Evolutionary conservation across 1,140 invertebrate genomes (phyloP), one percentile per base, ranked within the genome.

Genomic region (Papilio aristodemus): DNA sequence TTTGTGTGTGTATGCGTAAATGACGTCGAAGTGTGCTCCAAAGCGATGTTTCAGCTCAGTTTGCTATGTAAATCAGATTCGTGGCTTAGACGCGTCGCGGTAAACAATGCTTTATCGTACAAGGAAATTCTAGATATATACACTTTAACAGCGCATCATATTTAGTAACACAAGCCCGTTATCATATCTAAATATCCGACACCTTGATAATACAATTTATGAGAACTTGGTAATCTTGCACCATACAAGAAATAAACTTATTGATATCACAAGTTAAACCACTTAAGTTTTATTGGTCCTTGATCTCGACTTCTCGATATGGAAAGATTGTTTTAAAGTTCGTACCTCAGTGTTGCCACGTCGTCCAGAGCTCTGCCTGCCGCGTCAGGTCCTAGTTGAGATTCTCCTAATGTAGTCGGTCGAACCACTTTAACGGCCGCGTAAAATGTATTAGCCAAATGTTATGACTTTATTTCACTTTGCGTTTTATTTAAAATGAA

Each of bases 61-160:
- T 75, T 72, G 67, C 22, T 72, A 75, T 75, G 74, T 75, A 73
- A 75, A 75, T 73, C 69, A 63, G 69, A 73, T 71, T 70, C 71
- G 41, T 50, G 69, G 72, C 69, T 71, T 69, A 71, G 69, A 69
- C 60, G 57, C 46, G 69, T 36, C 54, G 74, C 22, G 67, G 71
- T 70, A 75, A 75, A 75, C 72, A 74, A 74, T 74, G 72, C 14
- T 58, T 71, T 71, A 71, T 71, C 32, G 59, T 71, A 25, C 54
- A 38, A 62, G 59, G 59, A 19, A 62, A 62, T 62, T 62, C 32
- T 10, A 39, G 59, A 39, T 37, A 22, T 36, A 62, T 62, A 62
- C 59, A 38, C 32, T 62, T 54, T 62, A 37, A 62, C 36, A 38
- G 14, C 59, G 59, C 32, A 37, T 36, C 27, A 19, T 62, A 62